phyloP scores from a whole-genome alignment of 2,113 vertebrate genomes.

The Panthera tigris region DNA sequence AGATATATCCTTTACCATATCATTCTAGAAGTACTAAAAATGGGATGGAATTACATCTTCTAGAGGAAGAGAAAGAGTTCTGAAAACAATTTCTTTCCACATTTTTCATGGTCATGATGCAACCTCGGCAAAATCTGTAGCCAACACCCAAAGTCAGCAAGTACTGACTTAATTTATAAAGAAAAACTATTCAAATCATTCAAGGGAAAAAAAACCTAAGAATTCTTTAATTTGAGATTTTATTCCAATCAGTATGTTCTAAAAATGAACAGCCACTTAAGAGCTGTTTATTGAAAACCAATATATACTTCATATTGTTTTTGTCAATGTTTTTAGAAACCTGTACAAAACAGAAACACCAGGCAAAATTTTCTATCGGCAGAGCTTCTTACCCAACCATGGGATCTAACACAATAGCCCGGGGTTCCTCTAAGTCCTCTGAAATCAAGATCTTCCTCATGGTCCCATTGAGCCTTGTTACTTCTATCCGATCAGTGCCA shows the following conservation, averaged over 20 bases:
- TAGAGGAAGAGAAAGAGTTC: not conserved
- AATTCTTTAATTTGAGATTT: slow-evolving; percentile 50
- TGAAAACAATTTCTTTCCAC: slow-evolving; percentile 49
- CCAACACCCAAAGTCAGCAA: slow-evolving; percentile 46
- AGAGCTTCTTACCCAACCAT: slow-evolving; percentile 89
- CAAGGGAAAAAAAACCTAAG: not conserved
- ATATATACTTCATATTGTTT: not conserved
- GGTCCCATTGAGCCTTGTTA: slow-evolving; percentile 96
- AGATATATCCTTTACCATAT: slow-evolving; percentile 15
- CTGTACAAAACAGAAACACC: not conserved
- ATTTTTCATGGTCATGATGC: slow-evolving; percentile 58
- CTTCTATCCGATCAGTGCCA: slow-evolving; percentile 97
- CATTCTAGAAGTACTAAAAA: slow-evolving; percentile 22
- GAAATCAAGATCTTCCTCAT: slow-evolving; percentile 98
- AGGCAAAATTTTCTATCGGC: not conserved
- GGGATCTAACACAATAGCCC: slow-evolving; percentile 97
- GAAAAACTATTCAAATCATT: slow-evolving; percentile 44
- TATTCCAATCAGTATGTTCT: slow-evolving; percentile 22
- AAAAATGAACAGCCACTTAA: slow-evolving; percentile 8
- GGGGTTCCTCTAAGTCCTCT: slow-evolving; percentile 95
- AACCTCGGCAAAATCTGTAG: slow-evolving; percentile 56
- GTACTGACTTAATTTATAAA: slow-evolving; percentile 46
- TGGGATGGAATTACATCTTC: slow-evolving; percentile 26
- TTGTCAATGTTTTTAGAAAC: not conserved
- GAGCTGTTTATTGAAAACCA: slow-evolving; percentile 6